Evolutionary conservation across 2,113 vertebrate species (phyloP), one percentile per base, ranked within the genome.

Genomic region (Panthera leo): DNA sequence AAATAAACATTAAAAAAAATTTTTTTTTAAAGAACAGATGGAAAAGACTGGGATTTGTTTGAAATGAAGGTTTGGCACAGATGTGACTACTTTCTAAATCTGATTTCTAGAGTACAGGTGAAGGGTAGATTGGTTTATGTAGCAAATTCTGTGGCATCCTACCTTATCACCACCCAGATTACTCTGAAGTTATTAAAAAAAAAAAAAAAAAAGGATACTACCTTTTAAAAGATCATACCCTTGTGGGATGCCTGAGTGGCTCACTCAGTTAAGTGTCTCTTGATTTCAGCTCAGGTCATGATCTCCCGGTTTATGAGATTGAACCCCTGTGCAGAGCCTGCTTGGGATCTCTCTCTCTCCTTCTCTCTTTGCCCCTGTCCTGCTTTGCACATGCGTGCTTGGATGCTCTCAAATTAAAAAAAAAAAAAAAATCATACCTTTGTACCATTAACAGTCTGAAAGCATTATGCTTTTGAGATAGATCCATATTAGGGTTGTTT

Each of bases 1-100:
- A 45, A 45, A 45, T 45, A 45, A 45, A 45, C 45, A 45, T 45
- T 45, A 9, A 45, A 45, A 45, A 45, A 45, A 2, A 2, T 9
- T 8, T 45, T 8, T 45, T 45, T 45, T 45, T 45, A 2, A 45
- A 45, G 45, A 61, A 65, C 48, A 80, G 61, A 51, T 39, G 34
- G 63, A 71, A n/a, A 95, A 36, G 55, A 73, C 21, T 87, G 71
- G 67, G 67, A 87, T 92, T 85, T 82, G 89, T 95, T 27, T 82
- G 53, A 25, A 92, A 75, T 80, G 42, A 88, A 82, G 23, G 29
- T 65, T 70, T 75, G 45, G 76, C 76, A 88, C 75, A 82, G 21
- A 45, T n/a, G 1, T n/a, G 51, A 85, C n/a, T 84, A 85, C 70
- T 93, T 78, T 51, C 61, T 61, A 45, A 89, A 51, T 84, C 58